phyloP scores from a whole-genome alignment of 1,140 invertebrate genomes.

The Sitodiplosis mosellana region DNA sequence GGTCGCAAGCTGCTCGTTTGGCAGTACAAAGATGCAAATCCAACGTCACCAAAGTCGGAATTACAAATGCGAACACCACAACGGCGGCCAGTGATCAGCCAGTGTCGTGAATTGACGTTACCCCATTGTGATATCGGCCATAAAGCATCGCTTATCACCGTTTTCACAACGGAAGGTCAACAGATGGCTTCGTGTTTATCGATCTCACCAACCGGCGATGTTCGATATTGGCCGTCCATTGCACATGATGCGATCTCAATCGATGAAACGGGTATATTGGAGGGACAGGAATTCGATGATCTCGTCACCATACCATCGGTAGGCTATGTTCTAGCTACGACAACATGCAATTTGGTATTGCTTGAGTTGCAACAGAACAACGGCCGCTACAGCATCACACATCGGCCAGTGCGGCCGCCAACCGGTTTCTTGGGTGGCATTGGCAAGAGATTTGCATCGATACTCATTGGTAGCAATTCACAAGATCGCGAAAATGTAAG shows the following conservation, averaged over 20 bases:
- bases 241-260: constrained; percentile 72
- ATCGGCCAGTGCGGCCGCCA: constrained; percentile 51
- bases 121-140: constrained; percentile 85
- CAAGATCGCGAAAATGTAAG: constrained; percentile 59
- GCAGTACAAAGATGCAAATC: constrained; percentile 44
- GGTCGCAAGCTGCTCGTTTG: constrained; percentile 71
- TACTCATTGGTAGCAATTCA: constrained; percentile 59
- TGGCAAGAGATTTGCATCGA: constrained; percentile 60
- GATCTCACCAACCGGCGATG: constrained; percentile 80
- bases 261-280: constrained; percentile 67
- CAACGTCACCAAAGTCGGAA: neutral
- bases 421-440: constrained; percentile 79
- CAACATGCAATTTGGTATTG: constrained; percentile 71
- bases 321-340: constrained; percentile 74
- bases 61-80: constrained; percentile 15
- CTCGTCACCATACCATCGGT: constrained; percentile 47
- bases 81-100: constrained; percentile 23
- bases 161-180: constrained; percentile 48
- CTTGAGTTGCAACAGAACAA: constrained; percentile 39
- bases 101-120: constrained; percentile 65
- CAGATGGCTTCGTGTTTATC: constrained; percentile 75
- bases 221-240: constrained; percentile 79
- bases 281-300: constrained; percentile 66
- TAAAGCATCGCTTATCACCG: constrained; percentile 68
- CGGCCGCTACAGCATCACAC: constrained; percentile 46